Evolutionary conservation across 2,113 vertebrate species (phyloP).

Genomic region (Turdus rufiventris): DNA sequence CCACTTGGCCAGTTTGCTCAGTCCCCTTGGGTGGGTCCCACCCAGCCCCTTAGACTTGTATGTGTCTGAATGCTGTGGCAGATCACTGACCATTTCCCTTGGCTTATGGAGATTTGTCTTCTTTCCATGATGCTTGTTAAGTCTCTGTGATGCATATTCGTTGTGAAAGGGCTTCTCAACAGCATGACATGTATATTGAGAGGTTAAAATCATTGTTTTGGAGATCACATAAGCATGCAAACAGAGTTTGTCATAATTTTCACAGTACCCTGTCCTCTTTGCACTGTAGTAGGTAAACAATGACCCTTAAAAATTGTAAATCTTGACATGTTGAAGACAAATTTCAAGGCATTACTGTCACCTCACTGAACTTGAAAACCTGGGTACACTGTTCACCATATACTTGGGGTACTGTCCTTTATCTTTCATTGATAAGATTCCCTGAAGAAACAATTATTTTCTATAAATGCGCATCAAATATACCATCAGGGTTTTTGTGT

Average conservation of each 20-base stretch:
- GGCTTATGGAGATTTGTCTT: not conserved
- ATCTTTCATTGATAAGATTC: not conserved
- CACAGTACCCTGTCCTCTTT: not conserved
- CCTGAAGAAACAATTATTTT: not conserved
- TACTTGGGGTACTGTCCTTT: not conserved
- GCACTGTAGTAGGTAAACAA: not conserved
- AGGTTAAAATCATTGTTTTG: not conserved
- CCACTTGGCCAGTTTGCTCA: not conserved
- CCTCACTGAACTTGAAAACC: not conserved
- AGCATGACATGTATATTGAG: not conserved
- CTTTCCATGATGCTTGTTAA: not conserved
- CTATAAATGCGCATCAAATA: not conserved
- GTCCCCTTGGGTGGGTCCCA: not conserved
- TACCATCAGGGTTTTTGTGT: not conserved
- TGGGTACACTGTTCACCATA: not conserved
- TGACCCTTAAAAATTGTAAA: not conserved
- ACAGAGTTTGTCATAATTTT: not conserved
- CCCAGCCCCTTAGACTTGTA: no score
- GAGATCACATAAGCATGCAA: not conserved
- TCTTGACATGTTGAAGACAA: not conserved
- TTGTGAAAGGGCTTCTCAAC: not conserved
- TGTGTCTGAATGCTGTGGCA: no score
- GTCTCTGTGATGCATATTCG: not conserved
- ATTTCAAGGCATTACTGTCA: not conserved
- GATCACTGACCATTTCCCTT: not conserved